Conservation (phyloP, 2,888 invertebrate species). For the Lasiommata megera region DNA sequence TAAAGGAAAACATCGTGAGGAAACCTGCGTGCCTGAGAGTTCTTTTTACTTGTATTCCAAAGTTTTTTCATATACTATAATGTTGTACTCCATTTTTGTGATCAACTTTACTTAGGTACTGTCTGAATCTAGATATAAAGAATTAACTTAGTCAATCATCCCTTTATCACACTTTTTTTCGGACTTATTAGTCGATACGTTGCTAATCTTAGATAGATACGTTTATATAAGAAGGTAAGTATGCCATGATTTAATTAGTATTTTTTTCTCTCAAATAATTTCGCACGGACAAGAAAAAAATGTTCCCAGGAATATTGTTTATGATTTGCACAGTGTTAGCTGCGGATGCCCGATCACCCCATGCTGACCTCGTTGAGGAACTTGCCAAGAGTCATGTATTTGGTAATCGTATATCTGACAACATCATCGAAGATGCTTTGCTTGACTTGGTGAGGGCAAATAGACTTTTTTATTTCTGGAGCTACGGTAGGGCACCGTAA, state of each 20-base stretch:
- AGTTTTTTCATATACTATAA: too few relatives aligned
- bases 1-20: too few relatives aligned
- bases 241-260: not conserved
- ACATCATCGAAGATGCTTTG: conserved; percentile 59
- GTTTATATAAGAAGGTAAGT: not conserved
- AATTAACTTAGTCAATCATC: too few relatives aligned
- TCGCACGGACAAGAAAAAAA: conserved; percentile 12
- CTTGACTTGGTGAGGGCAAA: conserved; percentile 53
- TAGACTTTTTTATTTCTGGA: not conserved
- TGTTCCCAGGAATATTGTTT: conserved; percentile 35
- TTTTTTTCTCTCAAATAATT: not conserved
- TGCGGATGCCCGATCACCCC: conserved; percentile 40
- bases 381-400: conserved; percentile 37
- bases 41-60: too few relatives aligned
- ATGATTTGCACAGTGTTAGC: conserved; percentile 35
- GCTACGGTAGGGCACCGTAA: too few relatives aligned
- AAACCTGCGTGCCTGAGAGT: too few relatives aligned
- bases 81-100: too few relatives aligned
- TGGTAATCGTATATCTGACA: conserved; percentile 46
- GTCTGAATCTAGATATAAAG: too few relatives aligned
- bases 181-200: not conserved
- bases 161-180: not conserved
- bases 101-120: too few relatives aligned
- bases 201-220: not conserved
- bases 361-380: conserved; percentile 45